These are phyloP conservation scores for Capromys pilorides DNA, from an alignment of 2,797 vertebrate genomes.

Conservation along the genomic window DNA sequence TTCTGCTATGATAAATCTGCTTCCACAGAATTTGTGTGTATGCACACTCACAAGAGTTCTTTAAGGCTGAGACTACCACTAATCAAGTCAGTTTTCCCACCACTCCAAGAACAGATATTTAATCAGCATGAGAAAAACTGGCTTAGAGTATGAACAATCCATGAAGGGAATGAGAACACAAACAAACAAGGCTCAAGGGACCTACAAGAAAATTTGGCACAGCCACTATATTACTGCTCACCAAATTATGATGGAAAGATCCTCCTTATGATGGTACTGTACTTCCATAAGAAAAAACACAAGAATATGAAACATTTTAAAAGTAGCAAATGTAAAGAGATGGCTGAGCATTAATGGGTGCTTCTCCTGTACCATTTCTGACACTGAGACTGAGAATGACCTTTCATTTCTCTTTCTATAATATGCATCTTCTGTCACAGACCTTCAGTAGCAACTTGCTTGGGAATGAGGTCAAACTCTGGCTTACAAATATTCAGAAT, in stretches of 20 bases:
- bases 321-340: not conserved
- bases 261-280: not conserved
- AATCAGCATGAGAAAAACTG: constrained; percentile 78
- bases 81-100: constrained; percentile 77
- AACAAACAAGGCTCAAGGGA: constrained; percentile 77
- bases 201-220: constrained; percentile 70
- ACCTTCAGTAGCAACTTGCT: not conserved
- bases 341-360: rapidly evolving
- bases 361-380: not conserved
- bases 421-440: not conserved
- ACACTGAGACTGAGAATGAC: not conserved
- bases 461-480: rapidly evolving
- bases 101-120: constrained; percentile 69
- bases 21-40: constrained; percentile 70
- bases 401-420: not conserved
- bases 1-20: constrained; percentile 64
- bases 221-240: constrained; percentile 31
- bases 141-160: constrained; percentile 67
- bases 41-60: not conserved
- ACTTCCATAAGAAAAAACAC: not conserved
- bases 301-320: not conserved
- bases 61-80: constrained; percentile 39
- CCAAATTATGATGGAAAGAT: constrained; percentile 40
- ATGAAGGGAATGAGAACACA: constrained; percentile 73
- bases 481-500: not conserved